Evolutionary conservation across 2,888 invertebrate species (phyloP), one percentile per base, ranked within the genome.

Genomic region (Tinea trinotella): DNA sequence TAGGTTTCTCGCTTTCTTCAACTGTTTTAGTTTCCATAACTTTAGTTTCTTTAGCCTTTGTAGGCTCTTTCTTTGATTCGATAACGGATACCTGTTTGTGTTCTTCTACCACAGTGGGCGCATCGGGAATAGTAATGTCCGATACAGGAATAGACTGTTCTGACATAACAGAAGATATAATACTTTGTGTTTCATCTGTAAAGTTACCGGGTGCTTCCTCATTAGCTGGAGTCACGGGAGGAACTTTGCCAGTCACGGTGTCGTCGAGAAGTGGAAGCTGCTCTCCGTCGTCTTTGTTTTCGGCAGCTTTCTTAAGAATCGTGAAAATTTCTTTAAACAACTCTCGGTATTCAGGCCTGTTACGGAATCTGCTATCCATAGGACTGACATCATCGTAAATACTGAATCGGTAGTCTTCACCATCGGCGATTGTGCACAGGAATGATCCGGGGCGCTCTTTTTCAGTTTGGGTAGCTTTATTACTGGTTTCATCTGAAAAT

Each of bases 251-350:
- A 2, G 76, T 72, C 12, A 87, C 79, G 17, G 87, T 81, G 64
- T 92, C 92, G 63, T 93, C 93, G 49, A 93, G 74, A 1, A 92
- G 71, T 0, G 93, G 93, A 24, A 92, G 76, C 61, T 91, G 91
- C 61, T 93, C 93, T 18, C 92, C 92, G 59, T 93, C 93, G 57
- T 93, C 93, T 69, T 93, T 94, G 58, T 92, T 93, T 62, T 92
- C 93, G 0, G 94, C 94, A 0, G 94, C 94, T 62, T 94, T 91
- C 70, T 94, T 94, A 12, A 95, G 78, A 6, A 94, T 93, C 17
- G 90, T 90, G 70, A 94, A 94, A 57, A 95, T 95, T 71, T 95
- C 94, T 62, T 92, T 92, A 73, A 95, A 95, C 4, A 94, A 71
- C 64, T 92, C 91, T 2, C 92, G 88, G 69, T 94, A 94, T 66